Percentiles rank a stretch among this genome's conserved stretches.
Evolutionary conservation across 1,140 invertebrate species (phyloP).

Genomic region (Pentalonia nigronervosa): DNA sequence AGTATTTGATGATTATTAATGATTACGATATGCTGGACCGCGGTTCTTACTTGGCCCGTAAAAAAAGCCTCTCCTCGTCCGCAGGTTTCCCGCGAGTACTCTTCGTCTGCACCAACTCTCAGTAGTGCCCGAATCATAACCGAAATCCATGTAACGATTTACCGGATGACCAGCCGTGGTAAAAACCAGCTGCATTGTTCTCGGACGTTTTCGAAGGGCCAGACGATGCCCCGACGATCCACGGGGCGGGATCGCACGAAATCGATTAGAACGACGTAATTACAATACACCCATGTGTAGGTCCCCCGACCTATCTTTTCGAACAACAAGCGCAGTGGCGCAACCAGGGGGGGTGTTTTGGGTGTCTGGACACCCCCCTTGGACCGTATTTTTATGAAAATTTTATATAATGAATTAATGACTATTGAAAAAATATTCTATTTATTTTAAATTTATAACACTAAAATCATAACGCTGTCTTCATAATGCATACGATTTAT

Average conservation of each 20-base stretch:
- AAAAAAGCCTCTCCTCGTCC: not conserved
- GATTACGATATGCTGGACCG: not conserved
- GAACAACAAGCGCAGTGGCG: not conserved
- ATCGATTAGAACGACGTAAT: not conserved
- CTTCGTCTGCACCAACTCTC: not conserved
- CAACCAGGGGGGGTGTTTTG: no score
- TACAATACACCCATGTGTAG: not conserved
- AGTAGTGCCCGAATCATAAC: not conserved
- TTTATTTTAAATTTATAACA: no score
- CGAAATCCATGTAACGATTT: not conserved
- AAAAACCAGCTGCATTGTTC: no score
- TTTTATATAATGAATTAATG: no score
- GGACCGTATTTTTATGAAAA: no score
- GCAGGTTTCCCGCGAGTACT: not conserved
- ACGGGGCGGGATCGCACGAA: not conserved
- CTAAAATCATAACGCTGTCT: no score
- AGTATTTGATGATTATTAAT: not conserved
- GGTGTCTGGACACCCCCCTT: no score
- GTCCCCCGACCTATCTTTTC: not conserved
- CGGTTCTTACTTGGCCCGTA: not conserved
- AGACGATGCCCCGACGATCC: not conserved
- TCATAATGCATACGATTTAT: no score
- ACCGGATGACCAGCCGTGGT: not conserved
- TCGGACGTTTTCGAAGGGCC: not conserved
- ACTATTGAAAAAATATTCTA: no score